Conservation (phyloP, 1,140 invertebrate species). For the Sinella curviseta region DNA sequence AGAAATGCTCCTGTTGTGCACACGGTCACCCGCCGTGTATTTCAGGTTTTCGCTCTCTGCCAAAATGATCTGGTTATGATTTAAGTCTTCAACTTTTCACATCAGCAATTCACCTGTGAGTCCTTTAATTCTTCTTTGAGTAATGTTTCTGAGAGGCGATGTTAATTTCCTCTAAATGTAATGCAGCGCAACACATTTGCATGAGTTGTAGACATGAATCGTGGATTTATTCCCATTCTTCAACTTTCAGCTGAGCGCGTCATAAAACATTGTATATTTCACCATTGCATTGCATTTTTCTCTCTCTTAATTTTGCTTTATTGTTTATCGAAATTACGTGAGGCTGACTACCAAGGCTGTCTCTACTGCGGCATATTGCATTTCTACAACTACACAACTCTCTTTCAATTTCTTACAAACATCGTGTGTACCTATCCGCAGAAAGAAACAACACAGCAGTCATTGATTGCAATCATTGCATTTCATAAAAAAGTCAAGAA, state of each 20-base stretch:
- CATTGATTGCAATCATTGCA: constrained; percentile 20
- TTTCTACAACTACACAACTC: no score
- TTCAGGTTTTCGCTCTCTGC: constrained; percentile 17
- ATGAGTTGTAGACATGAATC: constrained; percentile 23
- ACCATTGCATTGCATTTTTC: no score
- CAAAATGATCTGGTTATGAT: constrained; percentile 27
- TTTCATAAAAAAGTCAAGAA: constrained; percentile 23
- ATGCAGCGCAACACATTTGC: constrained; percentile 24
- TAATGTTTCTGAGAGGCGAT: constrained; percentile 8
- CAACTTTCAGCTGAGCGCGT: not conserved
- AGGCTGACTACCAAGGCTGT: no score
- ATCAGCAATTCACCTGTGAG: not conserved
- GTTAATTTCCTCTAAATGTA: constrained; percentile 25
- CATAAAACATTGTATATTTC: not conserved
- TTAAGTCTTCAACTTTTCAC: constrained; percentile 23
- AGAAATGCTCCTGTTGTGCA: not conserved
- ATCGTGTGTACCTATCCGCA: no score
- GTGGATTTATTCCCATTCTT: not conserved
- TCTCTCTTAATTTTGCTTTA: no score
- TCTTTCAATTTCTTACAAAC: no score
- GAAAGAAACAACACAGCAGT: not conserved
- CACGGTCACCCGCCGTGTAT: constrained; percentile 7
- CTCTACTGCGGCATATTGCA: no score
- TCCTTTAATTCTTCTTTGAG: not conserved
- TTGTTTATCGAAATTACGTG: no score